A percentile compares a stretch with the other conserved stretches of the same genome.
phyloP scores from a whole-genome alignment of 2,113 vertebrate genomes.

The Colius striatus region DNA sequence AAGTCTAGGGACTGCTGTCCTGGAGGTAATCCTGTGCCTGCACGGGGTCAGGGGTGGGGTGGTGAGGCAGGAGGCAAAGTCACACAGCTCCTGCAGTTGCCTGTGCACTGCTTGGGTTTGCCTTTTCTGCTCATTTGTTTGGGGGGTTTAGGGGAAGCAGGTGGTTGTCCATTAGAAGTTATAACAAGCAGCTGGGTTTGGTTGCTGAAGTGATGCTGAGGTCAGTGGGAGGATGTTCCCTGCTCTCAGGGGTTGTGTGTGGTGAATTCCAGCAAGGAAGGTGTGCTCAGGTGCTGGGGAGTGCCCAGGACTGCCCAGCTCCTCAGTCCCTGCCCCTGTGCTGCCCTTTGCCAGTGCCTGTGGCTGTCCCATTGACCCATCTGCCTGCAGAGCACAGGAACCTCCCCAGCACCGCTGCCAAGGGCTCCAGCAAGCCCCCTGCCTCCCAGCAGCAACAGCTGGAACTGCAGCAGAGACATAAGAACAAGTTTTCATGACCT shows the following conservation, averaged over 20 bases:
- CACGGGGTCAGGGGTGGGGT: background rate
- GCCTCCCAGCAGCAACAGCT: background rate
- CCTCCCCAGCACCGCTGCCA: rapidly evolving
- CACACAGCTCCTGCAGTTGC: background rate
- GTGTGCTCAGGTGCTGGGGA: background rate
- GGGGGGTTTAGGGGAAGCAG: background rate
- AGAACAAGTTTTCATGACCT: background rate
- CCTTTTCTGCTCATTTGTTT: background rate
- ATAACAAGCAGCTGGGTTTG: background rate
- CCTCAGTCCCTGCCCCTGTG: rapidly evolving
- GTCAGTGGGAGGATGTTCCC: background rate
- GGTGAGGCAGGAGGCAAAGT: background rate
- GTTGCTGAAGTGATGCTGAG: background rate
- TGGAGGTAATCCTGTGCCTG: background rate
- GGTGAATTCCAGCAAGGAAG: background rate
- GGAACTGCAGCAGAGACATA: too few relatives aligned
- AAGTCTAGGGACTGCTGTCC: background rate
- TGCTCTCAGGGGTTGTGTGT: rapidly evolving
- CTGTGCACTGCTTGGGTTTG: background rate
- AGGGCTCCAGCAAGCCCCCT: background rate
- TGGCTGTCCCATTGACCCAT: background rate
- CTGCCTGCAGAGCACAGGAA: background rate
- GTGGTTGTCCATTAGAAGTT: rapidly evolving
- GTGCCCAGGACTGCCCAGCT: rapidly evolving
- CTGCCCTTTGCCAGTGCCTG: background rate